Evolutionary conservation across 1,140 invertebrate genomes (phyloP).

Genomic region (Melitaea cinxia): DNA sequence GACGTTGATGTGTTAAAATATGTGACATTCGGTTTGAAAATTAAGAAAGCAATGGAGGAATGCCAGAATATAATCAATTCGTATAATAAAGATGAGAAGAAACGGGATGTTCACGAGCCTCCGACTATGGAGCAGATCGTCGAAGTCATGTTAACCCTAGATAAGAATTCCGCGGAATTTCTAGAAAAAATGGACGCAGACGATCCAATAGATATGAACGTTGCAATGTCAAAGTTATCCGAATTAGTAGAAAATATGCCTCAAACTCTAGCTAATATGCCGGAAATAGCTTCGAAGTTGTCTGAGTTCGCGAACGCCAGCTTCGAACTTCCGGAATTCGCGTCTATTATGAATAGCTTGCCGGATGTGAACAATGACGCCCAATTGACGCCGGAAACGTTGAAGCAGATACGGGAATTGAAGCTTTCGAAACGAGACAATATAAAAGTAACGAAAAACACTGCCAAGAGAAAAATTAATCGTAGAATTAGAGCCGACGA

Average conservation of each 20-base stretch:
- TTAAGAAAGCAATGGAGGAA: slow-evolving; percentile 75
- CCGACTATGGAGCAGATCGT: slow-evolving; percentile 69
- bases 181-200: slow-evolving; percentile 63
- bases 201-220: slow-evolving; percentile 50
- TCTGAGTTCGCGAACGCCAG: slow-evolving; percentile 68
- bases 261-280: slow-evolving; percentile 75
- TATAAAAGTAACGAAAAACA: slow-evolving; percentile 74
- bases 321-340: slow-evolving; percentile 69
- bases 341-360: slow-evolving; percentile 66
- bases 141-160: slow-evolving; percentile 70
- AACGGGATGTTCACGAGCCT: slow-evolving; percentile 42
- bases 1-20: slow-evolving; percentile 65
- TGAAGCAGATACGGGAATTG: slow-evolving; percentile 74
- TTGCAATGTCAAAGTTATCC: slow-evolving; percentile 58
- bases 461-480: slow-evolving; percentile 67
- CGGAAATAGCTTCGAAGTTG: slow-evolving; percentile 67
- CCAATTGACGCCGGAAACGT: slow-evolving; percentile 70
- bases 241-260: slow-evolving; percentile 74
- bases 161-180: slow-evolving; percentile 66
- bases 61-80: slow-evolving; percentile 76
- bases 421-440: slow-evolving; percentile 69
- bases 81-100: slow-evolving; percentile 59
- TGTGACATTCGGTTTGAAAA: slow-evolving; percentile 67
- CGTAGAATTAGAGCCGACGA: slow-evolving; percentile 57
- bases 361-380: slow-evolving; percentile 68